Evolutionary conservation across 2,888 invertebrate genomes (phyloP).

Genomic region (Hypolimnas misippus): DNA sequence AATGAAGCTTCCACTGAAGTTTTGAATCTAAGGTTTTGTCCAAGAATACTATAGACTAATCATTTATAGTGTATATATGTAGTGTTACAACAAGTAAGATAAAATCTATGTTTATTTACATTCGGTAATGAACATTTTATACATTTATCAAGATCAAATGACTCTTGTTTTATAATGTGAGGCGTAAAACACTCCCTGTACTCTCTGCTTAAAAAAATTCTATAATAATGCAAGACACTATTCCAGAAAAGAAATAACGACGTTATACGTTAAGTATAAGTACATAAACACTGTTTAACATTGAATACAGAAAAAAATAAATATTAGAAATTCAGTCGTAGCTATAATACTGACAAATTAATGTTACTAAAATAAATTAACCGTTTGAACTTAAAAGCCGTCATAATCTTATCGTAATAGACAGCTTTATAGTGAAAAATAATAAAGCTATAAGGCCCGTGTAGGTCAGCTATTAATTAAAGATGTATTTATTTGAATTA

Average conservation of each 20-base stretch:
- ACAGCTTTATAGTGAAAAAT: background rate
- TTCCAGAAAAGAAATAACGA: background rate
- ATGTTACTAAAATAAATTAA: background rate
- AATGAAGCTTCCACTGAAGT: too few relatives aligned
- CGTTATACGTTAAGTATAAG: background rate
- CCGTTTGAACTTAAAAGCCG: background rate
- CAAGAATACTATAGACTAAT: too few relatives aligned
- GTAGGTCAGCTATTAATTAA: slow-evolving; percentile 25
- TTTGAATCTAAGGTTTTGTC: too few relatives aligned
- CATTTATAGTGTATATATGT: too few relatives aligned
- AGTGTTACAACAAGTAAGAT: too few relatives aligned
- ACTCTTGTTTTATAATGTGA: too few relatives aligned
- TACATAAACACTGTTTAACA: background rate
- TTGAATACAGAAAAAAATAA: background rate
- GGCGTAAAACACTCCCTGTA: too few relatives aligned
- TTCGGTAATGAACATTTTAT: too few relatives aligned
- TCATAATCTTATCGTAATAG: slow-evolving; percentile 7
- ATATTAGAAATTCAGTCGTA: background rate
- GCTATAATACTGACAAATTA: background rate
- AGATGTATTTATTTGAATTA: slow-evolving; percentile 4
- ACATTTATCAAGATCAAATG: too few relatives aligned
- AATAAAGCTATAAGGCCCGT: background rate
- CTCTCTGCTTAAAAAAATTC: too few relatives aligned
- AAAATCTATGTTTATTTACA: too few relatives aligned
- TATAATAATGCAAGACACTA: too few relatives aligned